Evolutionary conservation across 2,888 invertebrate genomes (phyloP).

Genomic region (Nymphalis c-album): DNA sequence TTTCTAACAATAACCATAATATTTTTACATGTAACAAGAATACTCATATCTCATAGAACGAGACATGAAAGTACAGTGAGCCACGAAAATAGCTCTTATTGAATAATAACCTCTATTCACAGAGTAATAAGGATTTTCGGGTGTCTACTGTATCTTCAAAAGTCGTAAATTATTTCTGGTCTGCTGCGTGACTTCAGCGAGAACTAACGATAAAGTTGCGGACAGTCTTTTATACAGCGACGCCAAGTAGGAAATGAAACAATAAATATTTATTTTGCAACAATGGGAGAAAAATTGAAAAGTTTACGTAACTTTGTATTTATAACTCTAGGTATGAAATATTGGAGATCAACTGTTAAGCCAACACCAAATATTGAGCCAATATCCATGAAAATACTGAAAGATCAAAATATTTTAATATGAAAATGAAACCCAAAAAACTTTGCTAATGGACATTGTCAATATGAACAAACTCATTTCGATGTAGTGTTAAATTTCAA

Average conservation of each 20-base stretch:
- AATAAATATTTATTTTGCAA: slow-evolving; percentile 32
- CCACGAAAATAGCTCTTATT: neutral
- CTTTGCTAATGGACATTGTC: too few species aligned
- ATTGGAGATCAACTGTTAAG: neutral
- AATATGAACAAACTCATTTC: too few species aligned
- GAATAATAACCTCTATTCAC: slow-evolving; percentile 18
- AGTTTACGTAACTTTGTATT: slow-evolving; percentile 18
- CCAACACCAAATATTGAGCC: slow-evolving; percentile 1
- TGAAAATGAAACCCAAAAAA: too few species aligned
- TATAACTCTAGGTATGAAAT: slow-evolving; percentile 11
- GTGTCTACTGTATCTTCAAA: slow-evolving; percentile 17
- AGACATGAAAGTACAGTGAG: slow-evolving; percentile 13
- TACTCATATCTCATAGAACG: slow-evolving; percentile 10
- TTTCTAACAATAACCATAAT: neutral
- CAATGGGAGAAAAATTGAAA: slow-evolving; percentile 28
- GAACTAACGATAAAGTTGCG: slow-evolving; percentile 32
- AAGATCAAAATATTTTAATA: neutral
- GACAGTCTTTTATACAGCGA: slow-evolving; percentile 29
- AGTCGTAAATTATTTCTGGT: slow-evolving; percentile 29
- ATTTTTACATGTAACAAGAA: slow-evolving; percentile 7
- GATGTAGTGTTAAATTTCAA: too few species aligned
- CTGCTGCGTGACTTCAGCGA: slow-evolving; percentile 27
- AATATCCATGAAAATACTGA: slow-evolving; percentile 1
- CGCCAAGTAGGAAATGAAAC: slow-evolving; percentile 32
- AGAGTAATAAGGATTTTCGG: slow-evolving; percentile 17